Base-by-base conservation (phyloP, 2,113 vertebrate genomes). In the Phocoena phocoena region DNA sequence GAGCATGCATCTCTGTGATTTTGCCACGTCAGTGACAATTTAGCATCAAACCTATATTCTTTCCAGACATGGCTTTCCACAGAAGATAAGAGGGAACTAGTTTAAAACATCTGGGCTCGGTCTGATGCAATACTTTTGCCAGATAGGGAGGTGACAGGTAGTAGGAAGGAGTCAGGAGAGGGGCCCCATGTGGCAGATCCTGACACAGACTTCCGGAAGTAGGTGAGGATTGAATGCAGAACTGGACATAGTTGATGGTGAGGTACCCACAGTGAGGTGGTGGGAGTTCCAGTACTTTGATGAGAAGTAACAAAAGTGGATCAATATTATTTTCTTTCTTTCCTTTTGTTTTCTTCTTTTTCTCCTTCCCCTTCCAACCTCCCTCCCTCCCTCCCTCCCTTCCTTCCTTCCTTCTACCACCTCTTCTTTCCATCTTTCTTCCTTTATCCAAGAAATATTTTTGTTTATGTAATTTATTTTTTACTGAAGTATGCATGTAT, bases 221-320 rank as follows among this genome's bases (percentile, higher is more conserved):
- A 28, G 8, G 6, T 33, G 58, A 88, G 31, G 86, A 41, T 10
- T 47, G 53, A 33, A 0, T 6, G n/a, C 60, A 76, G 50, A 79
- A 6, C 6, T 25, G 15, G 41, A 18, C 1, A 8, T 6, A 18
- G 8, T 5, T n/a, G 41, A n/a, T 3, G n/a, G 10, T 0, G 3
- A 21, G 17, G 13, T 87, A 21, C 41, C 9, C 10, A 83, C 53
- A 8, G 0, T 21, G 74, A 77, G 23, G 58, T 3, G 17, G 31
- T 17, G 6, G 0, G 38, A 68, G 5, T 26, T 60, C 11, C 5
- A 12, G 4, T 15, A 50, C 6, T 44, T 82, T 60, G 26, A 82
- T 65, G 33, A 67, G 3, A 77, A 89, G 70, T 41, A 60, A 36
- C 2, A 67, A 53, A 76, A 55, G 31, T 23, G 63, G 86, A 58